A percentile compares a stretch with the other conserved stretches of the same genome.
These are phyloP conservation scores for Eueremaeus valkanovi DNA, from an alignment of 2,888 invertebrate species.

Conservation along the genomic window DNA sequence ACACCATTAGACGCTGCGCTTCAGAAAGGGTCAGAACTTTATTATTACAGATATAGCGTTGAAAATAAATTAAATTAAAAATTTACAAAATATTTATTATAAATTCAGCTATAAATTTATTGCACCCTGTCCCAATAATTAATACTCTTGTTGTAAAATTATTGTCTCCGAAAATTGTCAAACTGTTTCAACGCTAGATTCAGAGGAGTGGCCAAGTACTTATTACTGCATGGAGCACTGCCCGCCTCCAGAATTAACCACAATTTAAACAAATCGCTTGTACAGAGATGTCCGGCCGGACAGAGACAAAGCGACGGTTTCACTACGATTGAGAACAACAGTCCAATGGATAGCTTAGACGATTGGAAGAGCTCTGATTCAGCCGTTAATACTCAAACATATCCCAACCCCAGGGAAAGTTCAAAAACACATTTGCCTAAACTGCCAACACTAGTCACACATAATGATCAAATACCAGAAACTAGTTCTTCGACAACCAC, in stretches of 20 bases:
- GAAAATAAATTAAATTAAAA: too few species aligned
- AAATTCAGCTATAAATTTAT: too few species aligned
- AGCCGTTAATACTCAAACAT: neutral
- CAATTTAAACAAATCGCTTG: neutral
- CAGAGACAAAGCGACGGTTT: neutral
- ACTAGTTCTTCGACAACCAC: constrained; percentile 4
- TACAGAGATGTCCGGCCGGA: constrained; percentile 1
- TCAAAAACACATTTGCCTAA: constrained; percentile 24
- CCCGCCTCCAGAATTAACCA: constrained; percentile 60
- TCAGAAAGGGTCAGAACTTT: too few species aligned
- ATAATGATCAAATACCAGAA: neutral
- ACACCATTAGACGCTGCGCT: constrained; percentile 89
- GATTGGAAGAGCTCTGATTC: constrained; percentile 27
- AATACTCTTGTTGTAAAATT: too few species aligned
- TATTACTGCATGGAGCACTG: constrained; percentile 82
- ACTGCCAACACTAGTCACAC: constrained; percentile 36
- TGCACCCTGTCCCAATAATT: too few species aligned
- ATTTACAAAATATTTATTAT: too few species aligned
- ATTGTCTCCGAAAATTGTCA: too few species aligned
- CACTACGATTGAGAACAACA: neutral
- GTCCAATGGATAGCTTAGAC: neutral
- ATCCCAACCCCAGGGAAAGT: neutral
- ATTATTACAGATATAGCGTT: too few species aligned
- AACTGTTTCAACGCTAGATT: too few species aligned
- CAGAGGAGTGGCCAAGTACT: constrained; percentile 83